Evolutionary conservation across 2,113 vertebrate genomes (phyloP).

Genomic region (Leptosomus discolor): DNA sequence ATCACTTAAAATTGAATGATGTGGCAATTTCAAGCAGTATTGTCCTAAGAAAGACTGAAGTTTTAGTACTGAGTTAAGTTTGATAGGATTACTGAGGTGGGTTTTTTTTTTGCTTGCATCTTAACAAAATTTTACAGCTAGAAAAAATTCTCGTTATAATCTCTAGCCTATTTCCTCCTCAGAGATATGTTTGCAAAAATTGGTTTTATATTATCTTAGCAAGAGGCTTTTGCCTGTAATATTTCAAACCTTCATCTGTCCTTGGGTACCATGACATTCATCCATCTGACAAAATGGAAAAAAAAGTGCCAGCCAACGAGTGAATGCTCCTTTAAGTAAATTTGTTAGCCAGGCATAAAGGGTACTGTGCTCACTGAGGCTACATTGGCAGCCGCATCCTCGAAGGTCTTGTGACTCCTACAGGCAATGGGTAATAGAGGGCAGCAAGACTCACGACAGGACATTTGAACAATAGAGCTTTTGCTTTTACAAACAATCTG

Average conservation of each 20-base stretch:
- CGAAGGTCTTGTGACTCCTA: not conserved
- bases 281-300: not conserved
- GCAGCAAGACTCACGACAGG: not conserved
- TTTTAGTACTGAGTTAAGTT: not conserved
- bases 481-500: not conserved
- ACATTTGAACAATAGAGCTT: not conserved
- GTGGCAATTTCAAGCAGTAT: not conserved
- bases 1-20: constrained; percentile 37
- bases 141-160: not conserved
- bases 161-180: not conserved
- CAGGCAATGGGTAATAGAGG: not conserved
- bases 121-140: constrained; percentile 11
- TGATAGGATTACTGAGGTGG: not conserved
- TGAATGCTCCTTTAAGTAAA: not conserved
- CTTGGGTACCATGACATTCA: constrained; percentile 19
- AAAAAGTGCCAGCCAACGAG: not conserved
- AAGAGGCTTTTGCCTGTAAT: not conserved
- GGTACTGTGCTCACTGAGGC: not conserved
- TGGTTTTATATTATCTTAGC: not conserved
- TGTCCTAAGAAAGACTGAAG: not conserved
- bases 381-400: not conserved
- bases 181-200: not conserved
- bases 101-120: not conserved
- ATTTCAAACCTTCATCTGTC: constrained; percentile 35
- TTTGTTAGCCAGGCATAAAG: not conserved